Conservation (phyloP, 2,797 vertebrate species). For the Cygnus olor region DNA sequence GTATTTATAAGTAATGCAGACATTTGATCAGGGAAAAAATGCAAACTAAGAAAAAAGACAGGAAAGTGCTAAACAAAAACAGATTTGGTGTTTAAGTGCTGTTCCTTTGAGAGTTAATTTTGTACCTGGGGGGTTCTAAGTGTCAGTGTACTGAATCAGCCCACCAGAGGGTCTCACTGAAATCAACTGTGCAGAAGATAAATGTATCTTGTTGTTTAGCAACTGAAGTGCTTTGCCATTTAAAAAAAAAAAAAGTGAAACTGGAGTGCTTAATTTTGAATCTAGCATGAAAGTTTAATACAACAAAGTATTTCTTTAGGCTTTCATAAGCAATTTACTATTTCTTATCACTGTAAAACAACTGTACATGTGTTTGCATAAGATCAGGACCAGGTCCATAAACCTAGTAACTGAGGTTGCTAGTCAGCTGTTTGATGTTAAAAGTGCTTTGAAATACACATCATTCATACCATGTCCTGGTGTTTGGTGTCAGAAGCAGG, state of each 20-base stretch:
- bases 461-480: rapidly evolving
- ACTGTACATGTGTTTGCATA: not conserved
- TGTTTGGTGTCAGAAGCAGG: not conserved
- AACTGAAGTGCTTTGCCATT: not conserved
- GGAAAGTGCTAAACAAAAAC: not conserved
- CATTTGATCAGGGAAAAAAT: not conserved
- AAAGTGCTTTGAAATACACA: not conserved
- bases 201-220: not conserved
- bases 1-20: not conserved
- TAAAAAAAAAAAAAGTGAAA: not conserved
- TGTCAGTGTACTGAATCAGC: not conserved
- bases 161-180: not conserved
- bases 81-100: not conserved
- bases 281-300: not conserved
- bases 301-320: not conserved
- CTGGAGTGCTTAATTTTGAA: not conserved
- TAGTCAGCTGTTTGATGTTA: not conserved
- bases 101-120: not conserved
- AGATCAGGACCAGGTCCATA: not conserved
- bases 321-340: not conserved
- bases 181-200: not conserved
- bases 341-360: not conserved
- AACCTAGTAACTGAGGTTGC: not conserved
- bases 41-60: not conserved
- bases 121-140: not conserved